A percentile compares a stretch with the other conserved stretches of the same genome.
Conservation (phyloP, 2,888 invertebrate species). For the Anagyrus pseudococci region DNA sequence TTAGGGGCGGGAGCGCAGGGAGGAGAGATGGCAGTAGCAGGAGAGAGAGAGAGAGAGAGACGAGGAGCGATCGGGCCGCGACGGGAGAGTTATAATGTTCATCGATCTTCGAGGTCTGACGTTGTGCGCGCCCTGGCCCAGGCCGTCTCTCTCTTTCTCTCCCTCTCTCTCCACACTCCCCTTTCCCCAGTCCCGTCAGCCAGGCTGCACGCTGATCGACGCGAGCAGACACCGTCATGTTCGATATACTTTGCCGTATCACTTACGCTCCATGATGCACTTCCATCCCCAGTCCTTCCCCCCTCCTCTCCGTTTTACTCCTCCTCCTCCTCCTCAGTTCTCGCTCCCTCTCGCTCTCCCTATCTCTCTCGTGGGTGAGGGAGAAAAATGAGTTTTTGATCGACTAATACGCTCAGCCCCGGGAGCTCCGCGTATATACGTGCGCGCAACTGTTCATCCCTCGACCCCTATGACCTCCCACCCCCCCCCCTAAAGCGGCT, state of each 20-base stretch:
- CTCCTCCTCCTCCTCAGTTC: too few species aligned
- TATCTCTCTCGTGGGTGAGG: background rate
- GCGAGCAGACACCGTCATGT: conserved; percentile 34
- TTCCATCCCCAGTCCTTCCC: too few species aligned
- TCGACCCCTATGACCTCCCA: too few species aligned
- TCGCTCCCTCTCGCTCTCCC: too few species aligned
- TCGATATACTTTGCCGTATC: conserved; percentile 35
- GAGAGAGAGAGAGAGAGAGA: too few species aligned
- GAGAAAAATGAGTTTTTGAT: conserved; percentile 39
- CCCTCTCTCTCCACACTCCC: too few species aligned
- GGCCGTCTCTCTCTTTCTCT: background rate
- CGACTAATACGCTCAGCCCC: conserved; percentile 23
- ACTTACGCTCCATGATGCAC: conserved; percentile 33
- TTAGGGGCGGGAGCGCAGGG: background rate
- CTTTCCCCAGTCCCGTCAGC: too few species aligned
- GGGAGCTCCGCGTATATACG: background rate
- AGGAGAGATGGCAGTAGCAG: too few species aligned
- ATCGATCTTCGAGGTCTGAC: conserved; percentile 36
- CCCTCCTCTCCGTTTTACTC: too few species aligned
- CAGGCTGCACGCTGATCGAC: conserved; percentile 27
- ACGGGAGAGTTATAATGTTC: conserved; percentile 29
- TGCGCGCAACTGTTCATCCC: background rate
- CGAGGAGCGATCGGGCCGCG: too few species aligned
- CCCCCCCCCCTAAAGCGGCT: background rate
- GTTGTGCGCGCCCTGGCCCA: conserved; percentile 1